Conservation (phyloP, 2,113 vertebrate species). For the Nasalis larvatus region DNA sequence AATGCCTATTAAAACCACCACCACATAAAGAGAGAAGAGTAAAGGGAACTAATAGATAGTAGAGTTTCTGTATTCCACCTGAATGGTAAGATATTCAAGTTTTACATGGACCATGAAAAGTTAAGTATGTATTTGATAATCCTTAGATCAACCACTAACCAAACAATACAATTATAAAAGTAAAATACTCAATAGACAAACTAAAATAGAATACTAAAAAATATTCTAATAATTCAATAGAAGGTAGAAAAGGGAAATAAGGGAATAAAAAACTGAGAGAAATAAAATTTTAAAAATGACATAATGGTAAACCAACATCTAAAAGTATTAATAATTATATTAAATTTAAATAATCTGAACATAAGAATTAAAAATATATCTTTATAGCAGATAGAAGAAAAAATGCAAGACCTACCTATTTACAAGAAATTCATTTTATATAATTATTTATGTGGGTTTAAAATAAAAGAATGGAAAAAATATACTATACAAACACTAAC, state of each 20-base stretch:
- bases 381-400: not conserved
- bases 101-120: not conserved
- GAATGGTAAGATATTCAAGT: not conserved
- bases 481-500: not conserved
- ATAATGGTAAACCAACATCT: not conserved
- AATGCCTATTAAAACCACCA: not conserved
- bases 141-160: not conserved
- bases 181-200: not conserved
- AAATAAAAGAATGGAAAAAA: not conserved
- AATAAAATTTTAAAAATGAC: not conserved
- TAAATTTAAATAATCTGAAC: not conserved
- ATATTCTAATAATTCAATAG: conserved; percentile 8
- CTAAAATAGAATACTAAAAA: not conserved
- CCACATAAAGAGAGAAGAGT: not conserved
- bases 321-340: not conserved
- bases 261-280: not conserved
- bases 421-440: not conserved
- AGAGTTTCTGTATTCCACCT: not conserved
- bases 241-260: not conserved
- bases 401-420: not conserved
- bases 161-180: not conserved
- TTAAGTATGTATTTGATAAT: not conserved
- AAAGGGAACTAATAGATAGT: not conserved
- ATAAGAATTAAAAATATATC: not conserved
- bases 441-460: not conserved